Percentiles rank a stretch among this genome's conserved stretches.
Evolutionary conservation across 2,797 vertebrate species (phyloP).

Genomic region (Premnoplex brunnescens): DNA sequence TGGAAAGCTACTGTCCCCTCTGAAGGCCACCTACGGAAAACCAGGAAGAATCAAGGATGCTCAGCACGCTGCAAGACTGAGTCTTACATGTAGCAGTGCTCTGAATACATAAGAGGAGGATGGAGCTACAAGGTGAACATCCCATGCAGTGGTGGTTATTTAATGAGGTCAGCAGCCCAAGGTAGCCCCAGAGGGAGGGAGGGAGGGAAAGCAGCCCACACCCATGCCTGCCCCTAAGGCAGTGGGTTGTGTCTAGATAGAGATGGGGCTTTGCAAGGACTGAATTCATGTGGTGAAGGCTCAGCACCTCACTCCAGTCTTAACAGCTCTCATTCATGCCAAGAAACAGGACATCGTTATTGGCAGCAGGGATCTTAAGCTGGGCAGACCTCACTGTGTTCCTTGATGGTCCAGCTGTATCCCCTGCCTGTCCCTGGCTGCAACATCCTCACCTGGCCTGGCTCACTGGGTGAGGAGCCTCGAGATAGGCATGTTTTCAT

Average conservation of each 20-base stretch:
- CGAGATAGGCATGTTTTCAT: fast-evolving
- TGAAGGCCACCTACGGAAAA: not conserved
- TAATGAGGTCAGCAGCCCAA: not conserved
- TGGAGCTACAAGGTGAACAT: not conserved
- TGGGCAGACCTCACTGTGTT: not conserved
- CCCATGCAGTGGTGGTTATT: not conserved
- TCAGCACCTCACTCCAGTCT: not conserved
- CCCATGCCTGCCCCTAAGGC: not conserved
- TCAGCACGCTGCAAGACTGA: not conserved
- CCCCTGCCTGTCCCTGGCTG: not conserved
- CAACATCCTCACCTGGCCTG: not conserved
- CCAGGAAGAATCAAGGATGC: not conserved
- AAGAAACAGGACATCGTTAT: not conserved
- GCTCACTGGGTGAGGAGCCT: not conserved
- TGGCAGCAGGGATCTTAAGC: not conserved
- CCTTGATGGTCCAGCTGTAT: not conserved
- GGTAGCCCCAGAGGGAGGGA: not conserved
- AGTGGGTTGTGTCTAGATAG: not conserved
- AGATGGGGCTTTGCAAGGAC: not conserved
- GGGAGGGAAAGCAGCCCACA: not conserved
- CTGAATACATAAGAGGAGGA: not conserved
- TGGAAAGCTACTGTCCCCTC: not conserved
- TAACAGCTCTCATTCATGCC: not conserved
- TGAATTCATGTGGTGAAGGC: fast-evolving
- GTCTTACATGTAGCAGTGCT: not conserved